Evolutionary conservation across 2,113 vertebrate genomes (phyloP).

Genomic region (Geococcyx californianus): DNA sequence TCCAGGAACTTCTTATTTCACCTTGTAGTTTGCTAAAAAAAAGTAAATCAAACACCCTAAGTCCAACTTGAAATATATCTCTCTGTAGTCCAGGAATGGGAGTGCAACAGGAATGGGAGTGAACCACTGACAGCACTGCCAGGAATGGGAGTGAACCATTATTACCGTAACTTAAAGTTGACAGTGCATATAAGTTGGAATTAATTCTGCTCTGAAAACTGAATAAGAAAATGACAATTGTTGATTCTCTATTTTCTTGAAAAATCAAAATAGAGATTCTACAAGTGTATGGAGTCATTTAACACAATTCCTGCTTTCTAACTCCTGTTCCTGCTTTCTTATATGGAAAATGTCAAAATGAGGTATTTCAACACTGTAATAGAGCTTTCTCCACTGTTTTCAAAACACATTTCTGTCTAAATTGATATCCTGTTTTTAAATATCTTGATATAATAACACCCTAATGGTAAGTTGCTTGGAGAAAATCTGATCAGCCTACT

Average conservation of each 20-base stretch:
- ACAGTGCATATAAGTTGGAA: background rate
- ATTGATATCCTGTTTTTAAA: background rate
- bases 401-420: constrained; percentile 38
- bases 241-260: background rate
- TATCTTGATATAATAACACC: background rate
- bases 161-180: background rate
- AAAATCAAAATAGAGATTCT: constrained; percentile 7
- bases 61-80: background rate
- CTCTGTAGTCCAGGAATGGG: background rate
- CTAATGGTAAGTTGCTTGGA: background rate
- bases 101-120: background rate
- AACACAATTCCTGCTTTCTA: background rate
- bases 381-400: constrained; percentile 41
- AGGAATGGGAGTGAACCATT: background rate
- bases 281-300: background rate
- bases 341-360: constrained; percentile 53
- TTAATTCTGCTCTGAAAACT: background rate
- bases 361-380: constrained; percentile 3
- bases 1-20: background rate
- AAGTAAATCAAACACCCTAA: background rate
- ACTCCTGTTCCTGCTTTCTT: background rate
- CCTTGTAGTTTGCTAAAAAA: background rate
- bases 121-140: background rate
- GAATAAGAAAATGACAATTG: background rate
- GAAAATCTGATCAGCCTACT: background rate